Evolutionary conservation across 1,140 invertebrate genomes (phyloP), one percentile per base, ranked within the genome.

Genomic region (Aphelenchoides besseyi): DNA sequence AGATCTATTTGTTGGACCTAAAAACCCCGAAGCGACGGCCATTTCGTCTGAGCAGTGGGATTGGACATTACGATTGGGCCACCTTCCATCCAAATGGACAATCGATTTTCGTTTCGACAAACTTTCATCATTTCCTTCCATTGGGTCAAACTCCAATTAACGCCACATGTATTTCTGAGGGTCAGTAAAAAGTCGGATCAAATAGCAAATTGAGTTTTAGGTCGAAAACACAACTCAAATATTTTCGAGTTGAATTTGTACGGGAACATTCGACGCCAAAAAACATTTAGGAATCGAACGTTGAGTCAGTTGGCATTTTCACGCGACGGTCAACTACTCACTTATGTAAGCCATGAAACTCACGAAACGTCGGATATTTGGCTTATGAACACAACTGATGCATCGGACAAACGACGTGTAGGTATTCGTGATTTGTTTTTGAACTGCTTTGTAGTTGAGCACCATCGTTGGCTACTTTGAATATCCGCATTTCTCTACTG

Each of bases 351-450:
- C 5, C 5, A 59, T 23, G 55, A 59, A 28, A 5, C 5, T 16
- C 5, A 59, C n/a, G 5, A 5, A 41, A 41, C 37, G 5, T 41
- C 37, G 5, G n/a, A 68, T n/a, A 9, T 72, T 23, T 72, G 71
- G 73, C 23, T 75, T 23, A 72, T 74, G 70, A 72, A 75, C 30
- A 61, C 70, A 30, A 41, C n/a, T n/a, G 70, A 66, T 16, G 53
- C 26, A 8, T 66, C 33, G 26, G 28, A 23, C 28, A 75, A 73
- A 74, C 28, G 41, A 64, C 73, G 28, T 23, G 71, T 66, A 70
- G 18, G 5, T 59, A 8, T 33, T 59, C 5, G 55, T 59, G 5
- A 23, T 29, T 33, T 28, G 41, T 23, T 48, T 48, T 23, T n/a
- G n/a, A n/a, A 48, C 41, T 48, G 12, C 12, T 12, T 48, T 48